Evolutionary conservation across 2,113 vertebrate species (phyloP).

Genomic region (Aramus guarauna): DNA sequence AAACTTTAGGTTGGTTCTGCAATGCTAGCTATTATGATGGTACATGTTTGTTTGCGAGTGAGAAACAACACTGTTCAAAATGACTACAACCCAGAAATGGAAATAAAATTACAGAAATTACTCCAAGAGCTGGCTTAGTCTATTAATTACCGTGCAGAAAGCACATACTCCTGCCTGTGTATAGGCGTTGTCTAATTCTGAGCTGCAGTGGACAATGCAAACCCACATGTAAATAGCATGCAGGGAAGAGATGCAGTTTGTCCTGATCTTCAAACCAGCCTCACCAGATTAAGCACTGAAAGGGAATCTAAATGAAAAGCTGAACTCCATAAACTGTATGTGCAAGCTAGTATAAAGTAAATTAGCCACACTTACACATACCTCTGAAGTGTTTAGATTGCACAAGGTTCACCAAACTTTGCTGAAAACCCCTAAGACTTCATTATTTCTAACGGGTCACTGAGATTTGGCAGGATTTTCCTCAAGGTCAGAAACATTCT

Average conservation of each 20-base stretch:
- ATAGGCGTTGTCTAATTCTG: background rate
- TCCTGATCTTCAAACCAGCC: background rate
- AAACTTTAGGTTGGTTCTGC: background rate
- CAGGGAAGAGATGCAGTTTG: background rate
- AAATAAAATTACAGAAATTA: background rate
- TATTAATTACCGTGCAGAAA: background rate
- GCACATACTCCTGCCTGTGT: background rate
- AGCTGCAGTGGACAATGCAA: background rate
- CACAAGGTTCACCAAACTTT: background rate
- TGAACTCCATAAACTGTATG: background rate
- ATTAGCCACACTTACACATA: background rate
- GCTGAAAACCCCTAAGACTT: background rate
- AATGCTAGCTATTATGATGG: background rate
- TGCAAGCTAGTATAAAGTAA: background rate
- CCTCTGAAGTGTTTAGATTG: background rate
- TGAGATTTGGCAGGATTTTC: background rate
- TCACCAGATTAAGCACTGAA: background rate
- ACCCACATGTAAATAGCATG: background rate
- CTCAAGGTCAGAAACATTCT: constrained; percentile 1
- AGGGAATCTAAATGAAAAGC: background rate
- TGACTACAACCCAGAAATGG: background rate
- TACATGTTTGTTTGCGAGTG: background rate
- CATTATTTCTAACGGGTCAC: background rate
- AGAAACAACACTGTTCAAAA: background rate
- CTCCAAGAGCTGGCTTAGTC: background rate